Evolutionary conservation across 2,113 vertebrate genomes (phyloP), one percentile per base, ranked within the genome.

Genomic region (Lepus timidus): DNA sequence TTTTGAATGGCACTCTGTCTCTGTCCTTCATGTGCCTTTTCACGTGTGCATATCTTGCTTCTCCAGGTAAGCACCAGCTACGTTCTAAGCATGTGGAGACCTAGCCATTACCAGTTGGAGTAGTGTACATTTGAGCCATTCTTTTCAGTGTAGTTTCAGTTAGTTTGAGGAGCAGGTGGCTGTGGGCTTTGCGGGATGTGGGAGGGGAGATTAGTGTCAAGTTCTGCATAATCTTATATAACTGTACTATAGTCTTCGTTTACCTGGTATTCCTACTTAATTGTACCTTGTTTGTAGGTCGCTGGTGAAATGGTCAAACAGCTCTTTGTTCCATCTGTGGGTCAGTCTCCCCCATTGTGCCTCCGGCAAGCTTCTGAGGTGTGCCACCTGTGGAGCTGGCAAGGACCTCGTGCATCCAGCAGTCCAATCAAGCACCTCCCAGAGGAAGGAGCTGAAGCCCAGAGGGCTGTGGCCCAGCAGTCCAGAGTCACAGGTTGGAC

Each of bases 161-260:
- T 65, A 27, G 36, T 52, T 36, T 73, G 44, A 94, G 76, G 78
- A 68, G 71, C 86, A 96, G 86, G 83, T 95, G 67, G 31, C 33
- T 92, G 62, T 73, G 75, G 65, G 58, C 71, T 68, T 90, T 87
- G 65, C 13, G 52, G 88, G 62, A 29, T 62, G 62, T 64, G 39
- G 62, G 58, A 88, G 49, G 91, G 25, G 76, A 44, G 79, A 87
- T 88, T 39, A 86, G 75, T 52, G 75, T 91, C 84, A 49, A 84
- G 68, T 93, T 93, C 84, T 70, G 65, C 74, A 29, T 88, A 95
- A 75, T 79, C 85, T 97, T 93, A 71, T 44, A 1, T 95, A 96
- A 96, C 78, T 97, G 86, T 95, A 52, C 80, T 36, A 10, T 52
- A 22, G 74, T 49, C 71, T 51, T 68, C 9, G 0, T 74, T 76